Base-by-base conservation (phyloP, 2,113 vertebrate species). In the Tragulus kanchil region DNA sequence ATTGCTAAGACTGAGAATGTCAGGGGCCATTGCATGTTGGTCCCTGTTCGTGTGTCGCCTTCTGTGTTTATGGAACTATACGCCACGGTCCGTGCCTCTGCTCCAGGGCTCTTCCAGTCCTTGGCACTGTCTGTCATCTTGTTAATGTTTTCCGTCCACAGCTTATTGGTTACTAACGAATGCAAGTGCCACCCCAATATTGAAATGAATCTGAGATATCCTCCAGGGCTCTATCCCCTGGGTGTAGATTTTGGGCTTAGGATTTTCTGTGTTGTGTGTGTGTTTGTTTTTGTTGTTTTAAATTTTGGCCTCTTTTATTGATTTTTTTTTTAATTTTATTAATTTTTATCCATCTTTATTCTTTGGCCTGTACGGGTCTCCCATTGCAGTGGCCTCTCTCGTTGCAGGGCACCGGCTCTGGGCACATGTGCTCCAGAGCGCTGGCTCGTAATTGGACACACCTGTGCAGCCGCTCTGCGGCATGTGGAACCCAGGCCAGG, bases 201-300 rank as follows among this genome's bases (percentile, higher is more conserved):
- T 59, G 13, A 17, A 16, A 17, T 13, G 28, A 23, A 84, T 95
- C 36, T 54, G 7, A 81, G 31, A 64, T 56, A 48, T 23, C 16
- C 15, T 48, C 3, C 12, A 79, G 58, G 15, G 4, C 61, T 5
- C 28, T 89, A 0, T 88, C 59, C 69, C 15, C 45, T 71, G n/a
- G 28, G 26, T 77, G 5, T 69, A 85, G 31, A 75, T 45, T 93
- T 82, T 3, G 36, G 16, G 56, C 56, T 71, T 59, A 50, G 62
- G 11, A 12, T 90, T 88, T 89, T 94, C 48, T 78, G 26, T 75
- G 8, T 77, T 87, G 52, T 78, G 31, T 79, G 15, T 79, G 67
- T 28, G 21, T 31, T 84, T 95, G 78, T 94, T 26, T 92, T 73
- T 85, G 42, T 83, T 97, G 90, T 36, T 36, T 36, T 36, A 36